Conservation (phyloP, 2,888 invertebrate genomes). For the Invenusta paracnida region DNA sequence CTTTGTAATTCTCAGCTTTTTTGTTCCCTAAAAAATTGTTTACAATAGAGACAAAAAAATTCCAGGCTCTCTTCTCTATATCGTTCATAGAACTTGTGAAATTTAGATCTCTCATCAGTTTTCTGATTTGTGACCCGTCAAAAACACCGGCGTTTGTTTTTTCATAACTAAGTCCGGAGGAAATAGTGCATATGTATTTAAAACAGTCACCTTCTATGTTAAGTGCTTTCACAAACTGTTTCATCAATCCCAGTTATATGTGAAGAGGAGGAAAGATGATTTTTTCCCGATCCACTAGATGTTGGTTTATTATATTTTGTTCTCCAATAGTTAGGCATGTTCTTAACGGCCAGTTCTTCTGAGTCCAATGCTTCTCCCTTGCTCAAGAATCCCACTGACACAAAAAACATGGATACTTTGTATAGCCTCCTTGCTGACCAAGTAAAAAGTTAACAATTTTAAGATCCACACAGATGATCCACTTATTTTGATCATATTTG, state of each 20-base stretch:
- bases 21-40: too few relatives aligned
- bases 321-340: slow-evolving; percentile 6
- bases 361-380: neutral
- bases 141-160: slow-evolving; percentile 46
- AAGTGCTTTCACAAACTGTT: slow-evolving; percentile 25
- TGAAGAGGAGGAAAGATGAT: slow-evolving; percentile 22
- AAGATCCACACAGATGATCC: too few relatives aligned
- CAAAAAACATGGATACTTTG: slow-evolving; percentile 31
- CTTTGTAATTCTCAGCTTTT: too few relatives aligned
- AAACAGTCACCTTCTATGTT: slow-evolving; percentile 43
- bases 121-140: slow-evolving; percentile 41
- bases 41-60: too few relatives aligned
- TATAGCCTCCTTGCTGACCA: slow-evolving; percentile 5
- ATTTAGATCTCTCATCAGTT: slow-evolving; percentile 40
- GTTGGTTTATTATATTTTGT: too few relatives aligned
- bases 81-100: too few relatives aligned
- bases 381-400: slow-evolving; percentile 21
- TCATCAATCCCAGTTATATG: slow-evolving; percentile 4
- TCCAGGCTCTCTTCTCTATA: too few relatives aligned
- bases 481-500: neutral
- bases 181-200: too few relatives aligned
- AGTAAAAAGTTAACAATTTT: slow-evolving; percentile 32
- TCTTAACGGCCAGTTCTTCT: slow-evolving; percentile 32
- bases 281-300: too few relatives aligned
- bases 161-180: too few relatives aligned